Conservation (phyloP, 37 sponge, comb jelly and placozoan genomes). For the Chondrosia reniformis region DNA sequence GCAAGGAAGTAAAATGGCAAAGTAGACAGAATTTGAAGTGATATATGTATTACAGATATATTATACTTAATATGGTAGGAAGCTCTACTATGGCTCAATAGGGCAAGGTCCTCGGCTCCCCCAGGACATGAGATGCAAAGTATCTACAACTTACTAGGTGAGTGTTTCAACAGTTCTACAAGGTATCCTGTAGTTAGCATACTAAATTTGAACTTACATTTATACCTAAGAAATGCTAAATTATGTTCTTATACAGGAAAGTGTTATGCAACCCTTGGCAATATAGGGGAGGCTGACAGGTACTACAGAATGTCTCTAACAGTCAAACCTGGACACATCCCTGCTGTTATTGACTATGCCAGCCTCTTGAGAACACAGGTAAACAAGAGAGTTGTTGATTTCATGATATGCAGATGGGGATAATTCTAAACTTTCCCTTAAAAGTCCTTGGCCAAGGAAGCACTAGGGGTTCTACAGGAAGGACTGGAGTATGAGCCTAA, state of each 20-base stretch:
- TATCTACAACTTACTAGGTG: conserved; percentile 22
- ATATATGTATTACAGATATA: no score
- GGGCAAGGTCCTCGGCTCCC: neutral
- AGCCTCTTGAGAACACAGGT: conserved; percentile 16
- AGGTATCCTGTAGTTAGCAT: neutral
- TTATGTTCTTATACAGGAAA: conserved; percentile 15
- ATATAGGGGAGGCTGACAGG: neutral
- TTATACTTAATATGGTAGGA: conserved; percentile 4
- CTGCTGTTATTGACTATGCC: conserved; percentile 23
- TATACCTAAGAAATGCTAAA: neutral
- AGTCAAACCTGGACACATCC: conserved; percentile 21
- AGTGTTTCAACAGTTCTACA: no score
- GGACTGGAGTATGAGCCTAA: conserved; percentile 4
- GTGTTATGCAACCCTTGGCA: neutral
- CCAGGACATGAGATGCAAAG: conserved; percentile 11
- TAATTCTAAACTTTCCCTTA: neutral
- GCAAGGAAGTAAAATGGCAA: no score
- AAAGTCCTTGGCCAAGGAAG: neutral
- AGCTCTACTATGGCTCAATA: neutral
- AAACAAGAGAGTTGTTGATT: no score
- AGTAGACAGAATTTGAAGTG: no score
- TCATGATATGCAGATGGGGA: no score
- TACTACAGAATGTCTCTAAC: conserved; percentile 2
- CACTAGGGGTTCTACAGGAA: neutral
- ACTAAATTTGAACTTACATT: neutral